phyloP scores from a whole-genome alignment of 2,113 vertebrate species.

The Cryptomyrus ogoouensis region DNA sequence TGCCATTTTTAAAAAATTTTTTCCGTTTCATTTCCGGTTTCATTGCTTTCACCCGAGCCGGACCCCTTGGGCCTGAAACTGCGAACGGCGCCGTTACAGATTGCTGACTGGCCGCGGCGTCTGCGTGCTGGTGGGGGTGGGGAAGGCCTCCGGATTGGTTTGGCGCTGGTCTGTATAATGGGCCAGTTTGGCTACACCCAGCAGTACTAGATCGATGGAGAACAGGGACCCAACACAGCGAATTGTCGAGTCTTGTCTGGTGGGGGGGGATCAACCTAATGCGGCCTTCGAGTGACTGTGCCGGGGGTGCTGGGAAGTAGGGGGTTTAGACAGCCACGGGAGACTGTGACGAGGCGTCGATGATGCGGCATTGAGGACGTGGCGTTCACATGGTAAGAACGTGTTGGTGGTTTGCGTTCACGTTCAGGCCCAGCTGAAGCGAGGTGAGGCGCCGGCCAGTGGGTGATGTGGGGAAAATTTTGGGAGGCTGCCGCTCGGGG shows the following conservation, averaged over 20 bases:
- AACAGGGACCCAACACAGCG: not conserved
- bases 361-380: not conserved
- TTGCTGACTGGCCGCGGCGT: not conserved
- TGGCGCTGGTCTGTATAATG: not conserved
- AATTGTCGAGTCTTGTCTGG: not conserved
- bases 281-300: not conserved
- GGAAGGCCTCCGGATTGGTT: not conserved
- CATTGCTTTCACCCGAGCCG: not conserved
- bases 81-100: not conserved
- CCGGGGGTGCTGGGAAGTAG: not conserved
- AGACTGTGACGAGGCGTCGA: not conserved
- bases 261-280: not conserved
- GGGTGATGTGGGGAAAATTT: too few relatives aligned
- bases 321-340: not conserved
- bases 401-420: not conserved
- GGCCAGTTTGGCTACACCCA: not conserved
- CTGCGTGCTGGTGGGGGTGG: not conserved
- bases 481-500: not conserved
- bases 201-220: not conserved
- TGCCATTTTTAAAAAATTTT: not conserved
- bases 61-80: not conserved
- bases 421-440: not conserved
- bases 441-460: not conserved
- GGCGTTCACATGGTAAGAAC: not conserved
- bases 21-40: not conserved